These are phyloP conservation scores for Colostygia pectinataria DNA, from an alignment of 2,888 invertebrate species.

Conservation along the genomic window DNA sequence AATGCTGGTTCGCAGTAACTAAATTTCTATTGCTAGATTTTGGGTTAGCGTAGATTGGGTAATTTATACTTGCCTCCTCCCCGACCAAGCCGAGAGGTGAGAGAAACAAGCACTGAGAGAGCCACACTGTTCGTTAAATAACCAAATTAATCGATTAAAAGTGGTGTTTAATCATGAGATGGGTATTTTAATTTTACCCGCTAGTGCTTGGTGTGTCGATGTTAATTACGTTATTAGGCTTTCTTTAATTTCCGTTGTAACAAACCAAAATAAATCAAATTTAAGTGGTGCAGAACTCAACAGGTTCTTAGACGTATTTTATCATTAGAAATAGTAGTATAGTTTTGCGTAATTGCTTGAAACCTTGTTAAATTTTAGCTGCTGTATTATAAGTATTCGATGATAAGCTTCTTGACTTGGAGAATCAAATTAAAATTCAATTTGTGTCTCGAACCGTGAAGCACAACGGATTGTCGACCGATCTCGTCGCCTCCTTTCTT, in stretches of 20 bases:
- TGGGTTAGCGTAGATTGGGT: slow-evolving; percentile 79
- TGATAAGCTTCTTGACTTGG: slow-evolving; percentile 77
- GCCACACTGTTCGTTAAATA: slow-evolving; percentile 73
- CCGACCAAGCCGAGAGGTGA: slow-evolving; percentile 52
- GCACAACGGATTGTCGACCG: slow-evolving; percentile 76
- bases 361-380: slow-evolving; percentile 63
- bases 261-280: slow-evolving; percentile 18
- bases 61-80: slow-evolving; percentile 79
- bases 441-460: slow-evolving; percentile 77
- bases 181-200: slow-evolving; percentile 55
- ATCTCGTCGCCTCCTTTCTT: slow-evolving; percentile 73
- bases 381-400: slow-evolving; percentile 72
- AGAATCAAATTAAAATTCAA: slow-evolving; percentile 80
- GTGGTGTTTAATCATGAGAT: slow-evolving; percentile 64
- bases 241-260: slow-evolving; percentile 10
- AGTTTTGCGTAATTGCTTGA: slow-evolving; percentile 54
- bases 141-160: slow-evolving; percentile 75
- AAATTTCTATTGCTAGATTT: slow-evolving; percentile 76
- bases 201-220: slow-evolving; percentile 32
- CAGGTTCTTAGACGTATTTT: slow-evolving; percentile 26
- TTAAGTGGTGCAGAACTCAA: slow-evolving; percentile 25
- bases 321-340: slow-evolving; percentile 13
- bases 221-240: slow-evolving; percentile 28
- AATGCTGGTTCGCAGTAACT: slow-evolving; percentile 66
- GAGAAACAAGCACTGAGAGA: slow-evolving; percentile 63